These are phyloP conservation scores for Penaeus vannamei DNA, from an alignment of 1,140 invertebrate genomes.

Conservation along the genomic window DNA sequence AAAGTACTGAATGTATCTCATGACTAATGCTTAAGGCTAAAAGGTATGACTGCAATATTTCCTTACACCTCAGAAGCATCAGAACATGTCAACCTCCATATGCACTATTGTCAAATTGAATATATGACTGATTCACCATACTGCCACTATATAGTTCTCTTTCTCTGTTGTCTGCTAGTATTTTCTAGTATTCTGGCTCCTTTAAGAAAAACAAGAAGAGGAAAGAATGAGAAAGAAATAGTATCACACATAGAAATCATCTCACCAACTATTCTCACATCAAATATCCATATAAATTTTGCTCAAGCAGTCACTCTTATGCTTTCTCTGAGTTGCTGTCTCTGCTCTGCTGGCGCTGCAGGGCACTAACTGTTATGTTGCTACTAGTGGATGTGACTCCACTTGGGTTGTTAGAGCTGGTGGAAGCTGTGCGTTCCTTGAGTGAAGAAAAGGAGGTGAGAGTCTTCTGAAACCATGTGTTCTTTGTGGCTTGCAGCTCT, in stretches of 20 bases:
- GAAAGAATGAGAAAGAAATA: no score
- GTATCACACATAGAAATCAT: background rate
- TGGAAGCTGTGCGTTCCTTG: slow-evolving; percentile 70
- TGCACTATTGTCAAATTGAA: no score
- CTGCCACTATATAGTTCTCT: no score
- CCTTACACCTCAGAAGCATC: no score
- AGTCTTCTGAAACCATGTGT: slow-evolving; percentile 92
- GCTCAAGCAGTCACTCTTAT: slow-evolving; percentile 12
- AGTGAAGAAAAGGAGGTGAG: slow-evolving; percentile 79
- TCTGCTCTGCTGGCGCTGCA: slow-evolving; percentile 51
- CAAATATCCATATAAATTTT: background rate
- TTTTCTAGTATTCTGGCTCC: no score
- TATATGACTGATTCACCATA: no score
- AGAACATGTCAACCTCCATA: no score
- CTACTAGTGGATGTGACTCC: slow-evolving; percentile 68
- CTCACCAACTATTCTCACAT: background rate
- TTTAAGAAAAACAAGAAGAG: no score
- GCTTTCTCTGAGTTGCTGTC: slow-evolving; percentile 49
- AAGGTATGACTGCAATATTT: no score
- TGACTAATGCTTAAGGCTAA: no score
- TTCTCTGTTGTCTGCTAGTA: no score
- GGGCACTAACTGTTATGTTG: background rate
- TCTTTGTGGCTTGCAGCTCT: slow-evolving; percentile 84
- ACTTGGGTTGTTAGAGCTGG: slow-evolving; percentile 70
- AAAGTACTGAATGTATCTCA: no score